Conservation (phyloP, 2,797 vertebrate species). For the Xiphorhynchus erythropygius region DNA sequence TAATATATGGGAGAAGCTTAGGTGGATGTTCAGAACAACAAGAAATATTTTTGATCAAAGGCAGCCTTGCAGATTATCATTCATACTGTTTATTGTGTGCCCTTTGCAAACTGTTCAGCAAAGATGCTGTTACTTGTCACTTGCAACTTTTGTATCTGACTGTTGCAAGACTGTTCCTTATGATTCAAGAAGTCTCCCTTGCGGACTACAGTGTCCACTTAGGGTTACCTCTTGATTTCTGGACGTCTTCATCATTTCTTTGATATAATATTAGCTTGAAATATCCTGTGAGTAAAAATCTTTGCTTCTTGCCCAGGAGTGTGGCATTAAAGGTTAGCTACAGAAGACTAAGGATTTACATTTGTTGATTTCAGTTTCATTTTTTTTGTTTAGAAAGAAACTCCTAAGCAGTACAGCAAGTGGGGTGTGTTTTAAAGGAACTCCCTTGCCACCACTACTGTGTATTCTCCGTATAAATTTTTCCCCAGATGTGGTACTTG, state of each 20-base stretch:
- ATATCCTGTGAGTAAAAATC: not conserved
- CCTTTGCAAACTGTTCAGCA: not conserved
- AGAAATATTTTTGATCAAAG: not conserved
- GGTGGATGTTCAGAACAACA: not conserved
- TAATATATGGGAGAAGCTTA: not conserved
- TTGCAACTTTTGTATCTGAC: not conserved
- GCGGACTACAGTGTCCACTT: not conserved
- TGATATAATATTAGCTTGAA: not conserved
- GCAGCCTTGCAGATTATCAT: not conserved
- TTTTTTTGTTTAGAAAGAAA: not conserved
- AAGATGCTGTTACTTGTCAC: not conserved
- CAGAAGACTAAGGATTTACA: not conserved
- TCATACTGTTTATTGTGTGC: not conserved
- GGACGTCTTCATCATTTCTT: not conserved
- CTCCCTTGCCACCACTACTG: not conserved
- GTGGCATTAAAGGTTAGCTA: not conserved
- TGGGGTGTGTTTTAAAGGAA: not conserved
- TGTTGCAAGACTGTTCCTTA: not conserved
- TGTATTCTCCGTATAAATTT: not conserved
- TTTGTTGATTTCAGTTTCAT: not conserved
- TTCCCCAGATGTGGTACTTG: not conserved
- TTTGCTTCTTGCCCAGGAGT: not conserved
- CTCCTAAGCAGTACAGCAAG: not conserved
- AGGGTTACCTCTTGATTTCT: not conserved
- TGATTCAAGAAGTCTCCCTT: not conserved